Conservation (phyloP, 2,113 vertebrate genomes). For the Centropus bengalensis region DNA sequence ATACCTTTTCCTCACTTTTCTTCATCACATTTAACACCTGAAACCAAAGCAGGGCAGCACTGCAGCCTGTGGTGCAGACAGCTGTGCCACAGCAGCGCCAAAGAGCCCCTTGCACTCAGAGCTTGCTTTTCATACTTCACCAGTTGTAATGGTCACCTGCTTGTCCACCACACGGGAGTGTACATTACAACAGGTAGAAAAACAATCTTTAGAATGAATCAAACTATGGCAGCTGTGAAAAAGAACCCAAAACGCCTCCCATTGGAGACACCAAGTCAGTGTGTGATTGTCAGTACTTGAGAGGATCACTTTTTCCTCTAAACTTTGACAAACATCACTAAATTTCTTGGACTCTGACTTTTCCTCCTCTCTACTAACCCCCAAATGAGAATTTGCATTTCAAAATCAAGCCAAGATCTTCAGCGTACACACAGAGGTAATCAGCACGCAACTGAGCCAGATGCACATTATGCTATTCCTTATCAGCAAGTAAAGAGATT, state of each 20-base stretch:
- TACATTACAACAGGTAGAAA: neutral
- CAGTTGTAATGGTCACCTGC: neutral
- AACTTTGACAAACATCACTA: neutral
- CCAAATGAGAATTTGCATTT: neutral
- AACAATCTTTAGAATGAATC: neutral
- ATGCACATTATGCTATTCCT: constrained; percentile 41
- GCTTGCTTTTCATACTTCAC: neutral
- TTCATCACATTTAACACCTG: neutral
- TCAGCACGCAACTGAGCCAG: neutral
- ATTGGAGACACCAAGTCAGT: neutral
- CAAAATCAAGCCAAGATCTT: constrained; percentile 30
- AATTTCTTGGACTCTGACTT: neutral
- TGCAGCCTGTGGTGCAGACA: neutral
- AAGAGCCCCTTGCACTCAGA: neutral
- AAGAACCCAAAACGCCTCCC: neutral
- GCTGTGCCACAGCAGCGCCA: neutral
- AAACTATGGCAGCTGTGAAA: neutral
- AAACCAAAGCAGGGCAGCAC: neutral
- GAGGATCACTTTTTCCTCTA: neutral
- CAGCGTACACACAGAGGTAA: neutral
- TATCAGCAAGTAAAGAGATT: constrained; percentile 35
- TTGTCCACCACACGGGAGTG: neutral
- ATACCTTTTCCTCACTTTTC: neutral
- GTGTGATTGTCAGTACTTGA: neutral
- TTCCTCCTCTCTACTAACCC: neutral